Evolutionary conservation across 2,888 invertebrate species (phyloP), one percentile per base, ranked within the genome.

Genomic region (Cistogaster globosa): DNA sequence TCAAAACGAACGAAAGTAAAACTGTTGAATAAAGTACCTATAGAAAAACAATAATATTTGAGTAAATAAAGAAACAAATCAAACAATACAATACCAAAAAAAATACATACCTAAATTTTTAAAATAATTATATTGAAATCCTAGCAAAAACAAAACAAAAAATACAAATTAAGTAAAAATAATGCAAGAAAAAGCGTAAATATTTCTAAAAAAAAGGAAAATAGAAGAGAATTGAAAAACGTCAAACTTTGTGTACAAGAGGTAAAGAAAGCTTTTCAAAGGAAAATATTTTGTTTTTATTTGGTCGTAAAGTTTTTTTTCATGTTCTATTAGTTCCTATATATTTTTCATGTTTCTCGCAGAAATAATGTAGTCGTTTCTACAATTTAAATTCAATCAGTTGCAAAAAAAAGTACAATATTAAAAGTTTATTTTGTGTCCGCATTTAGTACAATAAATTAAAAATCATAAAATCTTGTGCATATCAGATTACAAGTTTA

Each of bases 1-100:
- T n/a, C 20, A 62, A 78, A 76, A 51, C 42, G 51, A 26, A 26
- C 26, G 26, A 45, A 67, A 57, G n/a, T 51, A 80, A 80, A 83
- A 76, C 67, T 86, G 67, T 83, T 86, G 62, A 86, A 86, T 45
- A 83, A 83, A 77, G 83, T 86, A 86, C 86, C 86, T 86, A 86
- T 65, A 80, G 79, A 80, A 72, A 80, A 86, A 86, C 86, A 86
- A 83, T 86, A 83, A 86, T 83, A 77, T 83, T 82, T 78, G 42
- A 62, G 67, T 38, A 83, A 71, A 32, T 48, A 42, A 71, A 58
- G 45, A 42, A 55, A 69, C 45, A 68, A 71, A 53, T 53, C 51
- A 53, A 65, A 76, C n/a, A 48, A 63, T 69, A 74, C 62, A 57
- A 68, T 32, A 72, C 18, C 38, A 72, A 74, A 45, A 74, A 45